Conservation (phyloP, 2,113 vertebrate species). For the Chlamydotis undulata region DNA sequence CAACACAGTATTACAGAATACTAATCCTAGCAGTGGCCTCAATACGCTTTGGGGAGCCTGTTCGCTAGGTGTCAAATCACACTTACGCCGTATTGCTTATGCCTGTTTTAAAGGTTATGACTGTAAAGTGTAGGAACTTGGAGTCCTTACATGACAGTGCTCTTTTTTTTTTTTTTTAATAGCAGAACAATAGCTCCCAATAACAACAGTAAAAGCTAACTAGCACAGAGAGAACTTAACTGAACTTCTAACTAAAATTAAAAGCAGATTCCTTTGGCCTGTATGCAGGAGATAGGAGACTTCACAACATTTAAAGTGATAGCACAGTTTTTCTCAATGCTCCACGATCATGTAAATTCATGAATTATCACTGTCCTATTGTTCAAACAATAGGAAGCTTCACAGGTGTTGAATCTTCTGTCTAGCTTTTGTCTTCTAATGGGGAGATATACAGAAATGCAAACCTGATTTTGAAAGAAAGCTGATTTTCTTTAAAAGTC, state of each 20-base stretch:
- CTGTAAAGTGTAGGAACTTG: neutral
- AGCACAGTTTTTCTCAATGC: neutral
- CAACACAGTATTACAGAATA: neutral
- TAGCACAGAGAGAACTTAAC: neutral
- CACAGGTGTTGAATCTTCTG: neutral
- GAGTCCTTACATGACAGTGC: neutral
- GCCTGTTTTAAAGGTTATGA: neutral
- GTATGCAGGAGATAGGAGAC: neutral
- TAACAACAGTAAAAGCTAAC: neutral
- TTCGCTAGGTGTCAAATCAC: neutral
- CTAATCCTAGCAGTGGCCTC: neutral
- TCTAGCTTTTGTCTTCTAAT: neutral
- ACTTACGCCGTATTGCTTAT: neutral
- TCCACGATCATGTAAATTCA: neutral
- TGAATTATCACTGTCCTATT: neutral
- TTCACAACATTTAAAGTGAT: neutral
- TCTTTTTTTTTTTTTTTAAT: neutral
- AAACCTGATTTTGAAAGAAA: neutral
- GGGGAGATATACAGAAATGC: neutral
- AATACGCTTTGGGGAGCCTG: neutral
- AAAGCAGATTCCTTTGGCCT: neutral
- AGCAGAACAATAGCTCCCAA: neutral
- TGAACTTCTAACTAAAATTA: neutral
- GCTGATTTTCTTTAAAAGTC: neutral
- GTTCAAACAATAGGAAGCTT: neutral